phyloP scores from a whole-genome alignment of 2,113 vertebrate genomes.

The Poeciliopsis prolifica region DNA sequence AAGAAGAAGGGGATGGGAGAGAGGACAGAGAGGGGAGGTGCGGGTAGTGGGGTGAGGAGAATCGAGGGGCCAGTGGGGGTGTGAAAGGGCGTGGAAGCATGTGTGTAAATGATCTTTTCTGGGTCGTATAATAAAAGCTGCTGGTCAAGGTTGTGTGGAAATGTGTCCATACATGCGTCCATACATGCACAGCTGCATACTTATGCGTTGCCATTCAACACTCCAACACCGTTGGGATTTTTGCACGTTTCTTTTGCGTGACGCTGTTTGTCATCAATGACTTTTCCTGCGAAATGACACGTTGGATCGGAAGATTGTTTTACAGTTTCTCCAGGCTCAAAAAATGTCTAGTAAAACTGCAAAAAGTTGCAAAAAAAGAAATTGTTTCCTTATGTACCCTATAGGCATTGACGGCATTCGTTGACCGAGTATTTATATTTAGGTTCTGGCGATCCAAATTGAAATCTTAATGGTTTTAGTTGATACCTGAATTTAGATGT shows the following conservation, averaged over 20 bases:
- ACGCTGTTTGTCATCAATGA: background rate
- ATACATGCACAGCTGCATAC: background rate
- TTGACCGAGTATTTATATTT: background rate
- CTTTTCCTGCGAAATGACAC: background rate
- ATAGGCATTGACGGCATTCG: too few relatives aligned
- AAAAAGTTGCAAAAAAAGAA: background rate
- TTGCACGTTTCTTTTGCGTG: background rate
- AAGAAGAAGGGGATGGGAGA: background rate
- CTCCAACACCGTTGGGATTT: background rate
- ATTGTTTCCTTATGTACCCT: background rate
- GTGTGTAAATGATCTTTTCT: constrained; percentile 53
- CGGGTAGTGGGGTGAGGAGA: constrained; percentile 26
- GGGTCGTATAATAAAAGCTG: constrained; percentile 33
- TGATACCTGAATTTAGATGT: background rate
- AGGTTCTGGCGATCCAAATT: background rate
- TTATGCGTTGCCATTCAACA: background rate
- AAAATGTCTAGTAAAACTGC: background rate
- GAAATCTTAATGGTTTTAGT: background rate
- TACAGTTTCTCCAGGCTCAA: background rate
- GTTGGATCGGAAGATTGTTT: background rate
- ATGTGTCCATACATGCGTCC: constrained; percentile 3
- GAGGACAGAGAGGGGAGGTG: constrained; percentile 15
- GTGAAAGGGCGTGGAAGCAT: constrained; percentile 42
- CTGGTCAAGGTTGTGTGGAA: constrained; percentile 20
- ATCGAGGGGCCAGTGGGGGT: constrained; percentile 21